These are phyloP conservation scores for Eueides isabella DNA, from an alignment of 1,140 invertebrate genomes.

Conservation along the genomic window DNA sequence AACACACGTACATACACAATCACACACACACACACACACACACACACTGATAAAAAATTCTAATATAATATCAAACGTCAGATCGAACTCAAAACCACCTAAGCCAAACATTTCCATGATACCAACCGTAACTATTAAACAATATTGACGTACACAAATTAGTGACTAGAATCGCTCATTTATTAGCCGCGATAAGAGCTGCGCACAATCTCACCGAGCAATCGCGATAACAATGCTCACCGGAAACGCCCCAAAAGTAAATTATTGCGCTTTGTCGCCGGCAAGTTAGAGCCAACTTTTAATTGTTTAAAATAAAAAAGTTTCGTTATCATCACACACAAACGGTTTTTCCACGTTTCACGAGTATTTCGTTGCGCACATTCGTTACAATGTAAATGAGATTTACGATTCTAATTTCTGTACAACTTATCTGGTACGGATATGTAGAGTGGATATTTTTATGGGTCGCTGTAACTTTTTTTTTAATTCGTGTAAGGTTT, in stretches of 20 bases:
- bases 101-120: neutral
- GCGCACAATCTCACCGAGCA: conserved; percentile 19
- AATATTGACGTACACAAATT: neutral
- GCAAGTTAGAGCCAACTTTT: conserved; percentile 52
- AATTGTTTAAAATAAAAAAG: conserved; percentile 63
- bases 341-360: conserved; percentile 36
- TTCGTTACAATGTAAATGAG: conserved; percentile 43
- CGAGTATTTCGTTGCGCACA: conserved; percentile 21
- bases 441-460: neutral
- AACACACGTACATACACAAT: too few relatives aligned
- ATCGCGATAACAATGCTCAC: conserved; percentile 37
- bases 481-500: neutral
- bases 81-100: neutral
- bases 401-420: conserved; percentile 42
- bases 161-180: neutral
- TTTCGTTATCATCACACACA: conserved; percentile 53
- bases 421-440: conserved; percentile 1
- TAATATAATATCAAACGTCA: too few relatives aligned
- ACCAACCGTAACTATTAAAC: neutral
- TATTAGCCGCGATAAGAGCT: conserved; percentile 16
- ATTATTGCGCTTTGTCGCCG: conserved; percentile 55
- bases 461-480: neutral
- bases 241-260: conserved; percentile 42
- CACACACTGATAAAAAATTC: too few relatives aligned
- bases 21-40: too few relatives aligned